phyloP scores from a whole-genome alignment of 2,888 invertebrate genomes.

The Ophion ellenae region DNA sequence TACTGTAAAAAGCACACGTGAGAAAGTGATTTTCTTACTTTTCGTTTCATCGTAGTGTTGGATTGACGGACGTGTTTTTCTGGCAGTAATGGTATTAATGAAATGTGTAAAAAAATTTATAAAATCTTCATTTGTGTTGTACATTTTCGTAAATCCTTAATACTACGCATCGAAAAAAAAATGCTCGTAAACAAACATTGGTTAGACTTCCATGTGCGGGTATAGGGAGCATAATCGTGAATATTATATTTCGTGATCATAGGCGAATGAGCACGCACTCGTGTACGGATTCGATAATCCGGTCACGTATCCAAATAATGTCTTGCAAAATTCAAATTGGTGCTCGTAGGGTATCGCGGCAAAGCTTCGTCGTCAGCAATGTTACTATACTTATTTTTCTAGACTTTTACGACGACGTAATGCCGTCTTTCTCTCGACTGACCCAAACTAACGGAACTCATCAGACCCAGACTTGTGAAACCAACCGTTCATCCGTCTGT shows the following conservation, averaged over 20 bases:
- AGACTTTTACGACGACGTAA: neutral
- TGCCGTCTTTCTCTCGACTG: neutral
- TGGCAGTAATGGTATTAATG: neutral
- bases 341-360: conserved; percentile 26
- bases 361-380: conserved; percentile 46
- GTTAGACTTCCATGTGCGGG: neutral
- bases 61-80: no score
- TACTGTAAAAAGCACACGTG: no score
- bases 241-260: conserved; percentile 21
- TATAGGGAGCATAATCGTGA: neutral
- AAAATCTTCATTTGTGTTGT: neutral
- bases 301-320: conserved; percentile 48
- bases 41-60: no score
- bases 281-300: conserved; percentile 16
- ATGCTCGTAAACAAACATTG: neutral
- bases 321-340: conserved; percentile 55
- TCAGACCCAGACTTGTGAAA: conserved; percentile 16
- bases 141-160: neutral
- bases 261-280: conserved; percentile 18
- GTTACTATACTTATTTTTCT: conserved; percentile 21
- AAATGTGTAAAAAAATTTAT: neutral
- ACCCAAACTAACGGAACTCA: conserved; percentile 23
- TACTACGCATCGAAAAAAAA: neutral
- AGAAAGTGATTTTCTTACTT: no score
- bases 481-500: conserved; percentile 31